A percentile compares a stretch with the other conserved stretches of the same genome.
phyloP scores from a whole-genome alignment of 2,113 vertebrate species.

The Meriones unguiculatus region DNA sequence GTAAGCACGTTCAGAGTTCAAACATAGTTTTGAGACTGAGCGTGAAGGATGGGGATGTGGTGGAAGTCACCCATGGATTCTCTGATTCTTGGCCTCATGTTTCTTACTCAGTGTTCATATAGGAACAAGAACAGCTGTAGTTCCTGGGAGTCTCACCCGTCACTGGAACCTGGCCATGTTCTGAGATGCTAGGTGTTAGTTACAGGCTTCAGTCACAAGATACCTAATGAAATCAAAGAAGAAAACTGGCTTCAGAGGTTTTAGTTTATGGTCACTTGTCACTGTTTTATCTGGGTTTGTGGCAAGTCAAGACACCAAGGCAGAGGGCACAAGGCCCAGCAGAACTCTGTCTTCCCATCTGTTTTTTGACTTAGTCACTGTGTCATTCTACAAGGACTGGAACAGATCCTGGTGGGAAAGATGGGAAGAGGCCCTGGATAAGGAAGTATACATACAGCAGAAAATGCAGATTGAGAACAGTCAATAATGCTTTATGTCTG shows the following conservation, averaged over 20 bases:
- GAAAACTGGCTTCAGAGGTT: not conserved
- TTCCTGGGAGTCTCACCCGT: not conserved
- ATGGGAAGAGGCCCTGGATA: not conserved
- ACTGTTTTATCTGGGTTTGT: not conserved
- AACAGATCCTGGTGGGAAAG: not conserved
- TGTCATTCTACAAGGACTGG: slow-evolving; percentile 11
- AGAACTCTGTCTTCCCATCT: not conserved
- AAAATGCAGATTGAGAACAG: slow-evolving; percentile 46
- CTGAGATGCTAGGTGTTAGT: too few species aligned
- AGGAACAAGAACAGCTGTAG: not conserved
- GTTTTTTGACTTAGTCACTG: not conserved
- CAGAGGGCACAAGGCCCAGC: not conserved
- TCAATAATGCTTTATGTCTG: not conserved
- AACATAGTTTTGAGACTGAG: not conserved
- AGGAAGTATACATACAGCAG: not conserved
- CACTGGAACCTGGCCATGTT: not conserved
- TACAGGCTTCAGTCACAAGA: not conserved
- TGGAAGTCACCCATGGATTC: not conserved
- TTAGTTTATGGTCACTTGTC: not conserved
- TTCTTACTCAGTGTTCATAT: not conserved
- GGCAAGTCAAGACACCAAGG: not conserved
- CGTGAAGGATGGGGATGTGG: not conserved
- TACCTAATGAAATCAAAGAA: not conserved
- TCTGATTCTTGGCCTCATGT: not conserved
- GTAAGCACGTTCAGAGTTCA: not conserved